Evolutionary conservation across 2,113 vertebrate genomes (phyloP).

Genomic region (Camelus bactrianus): DNA sequence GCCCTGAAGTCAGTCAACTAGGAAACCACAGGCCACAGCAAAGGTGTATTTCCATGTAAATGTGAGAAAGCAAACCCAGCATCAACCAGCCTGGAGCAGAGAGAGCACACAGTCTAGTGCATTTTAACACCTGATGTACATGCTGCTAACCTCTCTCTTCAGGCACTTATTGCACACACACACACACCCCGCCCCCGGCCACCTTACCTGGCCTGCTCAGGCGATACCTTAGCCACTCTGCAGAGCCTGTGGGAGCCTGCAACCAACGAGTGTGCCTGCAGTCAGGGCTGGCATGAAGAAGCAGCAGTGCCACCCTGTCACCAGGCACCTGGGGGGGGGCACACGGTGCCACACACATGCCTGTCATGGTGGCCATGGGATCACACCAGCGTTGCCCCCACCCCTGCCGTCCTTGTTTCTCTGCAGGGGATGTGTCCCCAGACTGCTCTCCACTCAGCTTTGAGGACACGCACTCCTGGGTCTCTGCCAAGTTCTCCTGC

Average conservation of each 20-base stretch:
- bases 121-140: conserved; percentile 75
- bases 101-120: conserved; percentile 31
- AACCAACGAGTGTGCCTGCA: no score
- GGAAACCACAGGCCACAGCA: conserved; percentile 75
- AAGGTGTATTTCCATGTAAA: conserved; percentile 73
- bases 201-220: background rate
- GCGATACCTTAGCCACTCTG: background rate
- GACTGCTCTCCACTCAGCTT: background rate
- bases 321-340: background rate
- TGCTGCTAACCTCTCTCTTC: conserved; percentile 36
- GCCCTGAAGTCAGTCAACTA: conserved; percentile 59
- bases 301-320: background rate
- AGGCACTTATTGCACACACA: background rate
- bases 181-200: background rate
- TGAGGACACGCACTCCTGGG: background rate
- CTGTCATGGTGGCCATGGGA: background rate
- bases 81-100: conserved; percentile 64
- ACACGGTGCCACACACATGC: background rate
- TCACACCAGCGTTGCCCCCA: no score
- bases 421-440: background rate
- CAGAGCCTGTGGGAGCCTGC: background rate
- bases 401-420: background rate
- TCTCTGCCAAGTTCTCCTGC: background rate
- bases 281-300: background rate
- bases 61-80: conserved; percentile 67